Evolutionary conservation across 2,113 vertebrate genomes (phyloP), one percentile per base, ranked within the genome.

Genomic region (Melospiza melodia): DNA sequence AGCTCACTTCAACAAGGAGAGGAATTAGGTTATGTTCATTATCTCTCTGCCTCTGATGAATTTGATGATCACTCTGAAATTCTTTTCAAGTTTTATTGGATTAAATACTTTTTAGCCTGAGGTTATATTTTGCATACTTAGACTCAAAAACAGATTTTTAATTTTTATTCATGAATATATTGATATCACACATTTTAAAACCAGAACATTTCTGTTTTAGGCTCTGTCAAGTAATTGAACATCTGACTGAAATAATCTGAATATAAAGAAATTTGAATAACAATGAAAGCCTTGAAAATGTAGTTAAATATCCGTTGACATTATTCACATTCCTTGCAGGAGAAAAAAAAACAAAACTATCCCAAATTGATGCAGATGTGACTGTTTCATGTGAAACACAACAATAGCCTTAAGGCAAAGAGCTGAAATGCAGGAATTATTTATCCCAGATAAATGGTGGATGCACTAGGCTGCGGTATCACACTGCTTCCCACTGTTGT

Each of bases 101-200:
- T 88, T 83, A 84, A 94, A 85, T 80, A 15, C 65, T 71, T 65
- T 79, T 15, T 76, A 76, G 51, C 69, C 82, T 58, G 48, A 39
- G 41, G 91, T 92, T 95, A 20, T 90, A 72, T 92, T 89, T 87
- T 86, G 46, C 43, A 59, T 82, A 35, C 17, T 33, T 86, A 39
- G 71, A 80, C 33, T 83, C 51, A 80, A 68, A 90, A 80, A 23
- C 66, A 33, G 90, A 35, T 85, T 62, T 82, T 72, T 61, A 68
- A 75, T 90, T 97, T 94, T 87, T 93, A 63, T 93, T 94, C 57
- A n/a, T 87, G 39, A 89, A 6, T 86, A 20, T 78, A 79, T 52
- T 75, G 44, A 41, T 84, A 79, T 33, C 4, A 25, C 4, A 1
- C 7, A 1, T 78, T 91, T 92, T 12, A 93, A 31, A 84, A 49